Conservation (phyloP, 2,888 invertebrate genomes). For the Lydus trimaculatus region DNA sequence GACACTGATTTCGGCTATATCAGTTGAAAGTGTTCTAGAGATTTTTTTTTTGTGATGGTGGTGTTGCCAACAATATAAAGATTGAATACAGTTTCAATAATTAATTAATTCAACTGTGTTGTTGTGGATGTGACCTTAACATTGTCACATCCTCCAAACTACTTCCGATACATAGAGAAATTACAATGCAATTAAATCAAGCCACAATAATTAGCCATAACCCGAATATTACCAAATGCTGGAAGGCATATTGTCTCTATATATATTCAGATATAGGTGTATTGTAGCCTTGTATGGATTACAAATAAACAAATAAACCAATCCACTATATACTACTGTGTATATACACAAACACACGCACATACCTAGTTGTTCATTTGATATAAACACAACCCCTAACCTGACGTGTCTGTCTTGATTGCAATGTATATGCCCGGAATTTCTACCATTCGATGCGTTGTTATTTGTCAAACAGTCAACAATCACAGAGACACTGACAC, state of each 20-base stretch:
- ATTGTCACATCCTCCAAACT: neutral
- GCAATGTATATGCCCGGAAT: slow-evolving; percentile 33
- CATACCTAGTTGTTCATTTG: slow-evolving; percentile 15
- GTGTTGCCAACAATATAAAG: too few relatives aligned
- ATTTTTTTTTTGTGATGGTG: neutral
- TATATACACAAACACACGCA: neutral
- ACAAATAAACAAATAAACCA: neutral
- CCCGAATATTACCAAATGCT: slow-evolving; percentile 17
- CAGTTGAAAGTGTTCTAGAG: neutral
- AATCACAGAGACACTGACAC: slow-evolving; percentile 30
- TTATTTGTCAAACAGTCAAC: slow-evolving; percentile 35
- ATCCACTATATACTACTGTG: neutral
- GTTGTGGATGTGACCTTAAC: slow-evolving; percentile 25
- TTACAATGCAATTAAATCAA: slow-evolving; percentile 32
- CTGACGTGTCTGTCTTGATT: slow-evolving; percentile 28
- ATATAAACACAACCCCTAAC: slow-evolving; percentile 21
- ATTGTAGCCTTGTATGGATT: neutral
- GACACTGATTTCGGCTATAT: neutral
- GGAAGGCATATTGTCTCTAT: slow-evolving; percentile 17
- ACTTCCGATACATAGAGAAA: slow-evolving; percentile 16
- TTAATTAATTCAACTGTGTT: slow-evolving; percentile 22
- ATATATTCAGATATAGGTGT: slow-evolving; percentile 1
- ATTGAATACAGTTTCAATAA: too few relatives aligned
- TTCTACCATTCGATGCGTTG: slow-evolving; percentile 33
- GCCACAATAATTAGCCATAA: slow-evolving; percentile 33